phyloP scores from a whole-genome alignment of 2,888 invertebrate species.

The Tuta absoluta region DNA sequence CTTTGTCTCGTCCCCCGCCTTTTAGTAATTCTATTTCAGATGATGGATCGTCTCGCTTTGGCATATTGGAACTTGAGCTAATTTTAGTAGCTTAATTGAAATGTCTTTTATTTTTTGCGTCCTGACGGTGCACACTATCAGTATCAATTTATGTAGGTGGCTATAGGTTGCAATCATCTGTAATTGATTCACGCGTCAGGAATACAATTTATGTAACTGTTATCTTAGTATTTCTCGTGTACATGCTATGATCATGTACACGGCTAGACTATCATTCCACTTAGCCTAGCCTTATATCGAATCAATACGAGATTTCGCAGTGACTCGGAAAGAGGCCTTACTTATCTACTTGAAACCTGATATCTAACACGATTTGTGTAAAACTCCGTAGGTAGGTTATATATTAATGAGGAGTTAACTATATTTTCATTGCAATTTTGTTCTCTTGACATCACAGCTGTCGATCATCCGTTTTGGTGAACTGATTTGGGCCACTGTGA shows the following conservation, averaged over 20 bases:
- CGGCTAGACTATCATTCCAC: not conserved
- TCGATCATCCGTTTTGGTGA: not conserved
- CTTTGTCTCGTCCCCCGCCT: constrained; percentile 22
- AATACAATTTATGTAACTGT: not conserved
- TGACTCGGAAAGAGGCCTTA: not conserved
- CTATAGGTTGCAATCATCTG: not conserved
- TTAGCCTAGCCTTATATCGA: not conserved
- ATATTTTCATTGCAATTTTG: not conserved
- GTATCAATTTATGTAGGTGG: no score
- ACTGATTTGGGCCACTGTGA: constrained; percentile 26
- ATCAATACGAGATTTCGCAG: not conserved
- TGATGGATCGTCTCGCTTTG: constrained; percentile 17
- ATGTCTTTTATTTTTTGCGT: not conserved
- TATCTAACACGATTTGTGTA: constrained; percentile 1
- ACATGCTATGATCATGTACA: not conserved
- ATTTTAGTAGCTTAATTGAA: constrained; percentile 9
- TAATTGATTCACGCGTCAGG: no score
- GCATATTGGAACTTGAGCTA: constrained; percentile 2
- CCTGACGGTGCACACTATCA: not conserved
- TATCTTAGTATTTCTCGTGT: not conserved
- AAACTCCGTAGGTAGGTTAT: not conserved
- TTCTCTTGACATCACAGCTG: not conserved
- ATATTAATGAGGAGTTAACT: no score
- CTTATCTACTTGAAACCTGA: not conserved
- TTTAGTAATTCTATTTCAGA: constrained; percentile 5